A percentile compares a stretch with the other conserved stretches of the same genome.
These are phyloP conservation scores for Salvator merianae DNA, from an alignment of 2,113 vertebrate genomes.

Conservation along the genomic window DNA sequence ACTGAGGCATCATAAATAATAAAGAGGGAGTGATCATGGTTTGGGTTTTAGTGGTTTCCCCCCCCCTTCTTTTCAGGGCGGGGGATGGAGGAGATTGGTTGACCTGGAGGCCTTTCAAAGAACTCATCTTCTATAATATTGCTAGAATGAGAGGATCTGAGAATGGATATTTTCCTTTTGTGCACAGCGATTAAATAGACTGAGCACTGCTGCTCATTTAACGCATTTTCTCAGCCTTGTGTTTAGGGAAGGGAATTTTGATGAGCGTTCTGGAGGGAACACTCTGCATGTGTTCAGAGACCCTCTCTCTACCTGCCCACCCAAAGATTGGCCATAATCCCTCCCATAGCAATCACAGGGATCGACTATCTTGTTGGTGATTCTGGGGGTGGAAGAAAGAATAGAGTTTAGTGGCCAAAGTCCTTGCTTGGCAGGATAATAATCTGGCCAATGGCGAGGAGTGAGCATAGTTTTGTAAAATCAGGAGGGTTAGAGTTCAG, in stretches of 20 bases:
- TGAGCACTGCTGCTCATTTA: background rate
- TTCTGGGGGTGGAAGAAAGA: too few relatives aligned
- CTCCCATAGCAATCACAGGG: too few relatives aligned
- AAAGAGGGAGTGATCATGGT: conserved; percentile 52
- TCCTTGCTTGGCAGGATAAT: too few relatives aligned
- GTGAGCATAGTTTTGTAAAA: too few relatives aligned
- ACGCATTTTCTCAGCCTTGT: too few relatives aligned
- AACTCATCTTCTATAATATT: conserved; percentile 37
- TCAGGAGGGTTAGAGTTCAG: too few relatives aligned
- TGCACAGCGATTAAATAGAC: background rate
- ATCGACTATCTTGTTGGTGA: too few relatives aligned
- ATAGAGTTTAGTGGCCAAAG: too few relatives aligned
- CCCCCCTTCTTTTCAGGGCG: conserved; percentile 9
- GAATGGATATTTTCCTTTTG: background rate
- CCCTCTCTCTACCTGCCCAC: background rate
- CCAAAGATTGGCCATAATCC: too few relatives aligned
- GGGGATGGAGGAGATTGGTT: conserved; percentile 35
- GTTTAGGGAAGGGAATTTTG: too few relatives aligned
- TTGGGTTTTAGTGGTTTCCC: conserved; percentile 37
- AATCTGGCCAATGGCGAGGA: too few relatives aligned
- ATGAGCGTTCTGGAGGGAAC: too few relatives aligned
- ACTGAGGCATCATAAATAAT: conserved; percentile 80
- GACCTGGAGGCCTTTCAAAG: conserved; percentile 43
- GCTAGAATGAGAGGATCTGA: background rate
- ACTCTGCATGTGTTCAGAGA: background rate